Conservation (phyloP, 2,888 invertebrate genomes). For the Cremastobaeus sp. region DNA sequence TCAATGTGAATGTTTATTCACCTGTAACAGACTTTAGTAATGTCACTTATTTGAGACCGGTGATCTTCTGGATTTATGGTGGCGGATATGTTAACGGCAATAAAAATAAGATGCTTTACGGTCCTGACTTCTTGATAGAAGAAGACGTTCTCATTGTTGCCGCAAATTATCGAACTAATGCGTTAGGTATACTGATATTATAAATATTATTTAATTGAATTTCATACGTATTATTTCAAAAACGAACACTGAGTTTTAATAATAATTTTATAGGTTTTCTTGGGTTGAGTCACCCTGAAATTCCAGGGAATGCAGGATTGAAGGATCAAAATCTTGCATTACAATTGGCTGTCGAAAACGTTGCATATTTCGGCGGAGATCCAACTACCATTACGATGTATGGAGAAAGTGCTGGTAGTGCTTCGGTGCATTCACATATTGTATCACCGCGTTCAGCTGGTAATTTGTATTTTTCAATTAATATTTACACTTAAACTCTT, state of each 20-base stretch:
- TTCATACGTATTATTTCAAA: too few relatives aligned
- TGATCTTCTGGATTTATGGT: constrained; percentile 66
- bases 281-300: too few relatives aligned
- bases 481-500: too few relatives aligned
- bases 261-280: too few relatives aligned
- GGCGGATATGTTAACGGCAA: constrained; percentile 61
- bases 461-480: too few relatives aligned
- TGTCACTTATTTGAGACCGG: constrained; percentile 28
- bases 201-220: too few relatives aligned
- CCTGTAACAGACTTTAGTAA: constrained; percentile 3
- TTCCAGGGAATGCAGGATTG: constrained; percentile 72
- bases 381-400: constrained; percentile 70
- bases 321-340: constrained; percentile 74
- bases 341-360: constrained; percentile 73
- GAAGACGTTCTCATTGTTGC: too few relatives aligned
- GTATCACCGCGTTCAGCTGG: constrained; percentile 73
- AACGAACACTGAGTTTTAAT: too few relatives aligned
- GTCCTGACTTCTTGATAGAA: too few relatives aligned
- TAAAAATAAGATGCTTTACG: too few relatives aligned
- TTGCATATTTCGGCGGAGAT: constrained; percentile 73
- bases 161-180: too few relatives aligned
- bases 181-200: too few relatives aligned
- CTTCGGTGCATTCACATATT: constrained; percentile 71
- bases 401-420: constrained; percentile 69
- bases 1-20: constrained; percentile 12